A percentile compares a stretch with the other conserved stretches of the same genome.
These are phyloP conservation scores for Ptychoptera albimana DNA, from an alignment of 2,888 invertebrate species.

Conservation along the genomic window DNA sequence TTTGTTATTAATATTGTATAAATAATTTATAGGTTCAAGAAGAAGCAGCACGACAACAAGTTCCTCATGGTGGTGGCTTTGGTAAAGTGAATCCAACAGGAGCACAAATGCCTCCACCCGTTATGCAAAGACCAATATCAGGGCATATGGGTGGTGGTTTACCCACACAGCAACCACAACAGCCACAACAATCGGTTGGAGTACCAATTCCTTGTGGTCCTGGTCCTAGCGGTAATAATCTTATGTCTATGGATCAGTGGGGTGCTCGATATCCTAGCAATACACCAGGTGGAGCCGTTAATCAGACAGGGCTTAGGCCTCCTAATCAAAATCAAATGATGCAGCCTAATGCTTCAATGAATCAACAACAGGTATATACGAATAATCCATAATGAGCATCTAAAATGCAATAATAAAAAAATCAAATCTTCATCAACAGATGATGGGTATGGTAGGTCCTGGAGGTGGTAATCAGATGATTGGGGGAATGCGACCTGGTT, in stretches of 20 bases:
- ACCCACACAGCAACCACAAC: slow-evolving; percentile 19
- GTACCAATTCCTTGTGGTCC: slow-evolving; percentile 22
- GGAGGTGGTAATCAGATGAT: slow-evolving; percentile 21
- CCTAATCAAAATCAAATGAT: slow-evolving; percentile 34
- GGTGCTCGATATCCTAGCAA: slow-evolving; percentile 33
- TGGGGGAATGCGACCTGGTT: slow-evolving; percentile 15
- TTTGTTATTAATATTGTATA: slow-evolving; percentile 17
- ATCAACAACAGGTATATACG: slow-evolving; percentile 20
- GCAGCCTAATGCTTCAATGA: slow-evolving; percentile 26
- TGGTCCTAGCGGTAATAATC: slow-evolving; percentile 30
- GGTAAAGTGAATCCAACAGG: slow-evolving; percentile 53
- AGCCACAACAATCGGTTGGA: slow-evolving; percentile 25
- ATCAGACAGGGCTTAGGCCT: slow-evolving; percentile 29
- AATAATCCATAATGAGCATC: neutral
- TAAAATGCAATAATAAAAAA: neutral
- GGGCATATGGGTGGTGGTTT: slow-evolving; percentile 19
- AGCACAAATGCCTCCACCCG: slow-evolving; percentile 31
- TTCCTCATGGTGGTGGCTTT: slow-evolving; percentile 52
- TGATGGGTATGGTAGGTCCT: slow-evolving; percentile 26
- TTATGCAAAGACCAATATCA: slow-evolving; percentile 31
- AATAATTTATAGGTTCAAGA: slow-evolving; percentile 52
- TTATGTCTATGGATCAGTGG: slow-evolving; percentile 40
- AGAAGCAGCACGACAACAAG: slow-evolving; percentile 79
- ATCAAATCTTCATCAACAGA: slow-evolving; percentile 16
- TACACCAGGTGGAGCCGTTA: slow-evolving; percentile 13